phyloP scores from a whole-genome alignment of 2,888 invertebrate genomes.

The Xanthia icteritia region DNA sequence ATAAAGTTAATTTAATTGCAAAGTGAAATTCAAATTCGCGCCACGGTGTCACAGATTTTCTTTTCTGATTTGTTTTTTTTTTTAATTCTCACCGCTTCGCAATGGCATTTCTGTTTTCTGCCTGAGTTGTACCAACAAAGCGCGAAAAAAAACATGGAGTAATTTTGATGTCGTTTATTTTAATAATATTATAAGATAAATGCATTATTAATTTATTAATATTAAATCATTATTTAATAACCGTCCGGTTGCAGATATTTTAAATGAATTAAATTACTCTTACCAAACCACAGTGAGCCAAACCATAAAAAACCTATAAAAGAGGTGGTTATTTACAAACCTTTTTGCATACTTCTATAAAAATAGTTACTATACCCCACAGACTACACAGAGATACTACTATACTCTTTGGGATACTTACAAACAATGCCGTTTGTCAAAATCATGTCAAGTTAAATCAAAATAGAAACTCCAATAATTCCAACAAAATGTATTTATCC shows the following conservation, averaged over 20 bases:
- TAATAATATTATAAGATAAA: neutral
- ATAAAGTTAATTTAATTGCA: neutral
- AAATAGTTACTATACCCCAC: too few relatives aligned
- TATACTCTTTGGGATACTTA: too few relatives aligned
- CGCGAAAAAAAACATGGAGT: too few relatives aligned
- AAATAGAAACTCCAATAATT: constrained; percentile 43
- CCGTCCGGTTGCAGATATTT: neutral
- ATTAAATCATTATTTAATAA: too few relatives aligned
- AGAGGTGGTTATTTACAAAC: neutral
- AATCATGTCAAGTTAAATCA: constrained; percentile 53
- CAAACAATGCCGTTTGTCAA: constrained; percentile 44
- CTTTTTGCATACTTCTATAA: too few relatives aligned
- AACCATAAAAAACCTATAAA: neutral
- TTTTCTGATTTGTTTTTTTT: neutral
- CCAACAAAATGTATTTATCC: constrained; percentile 56
- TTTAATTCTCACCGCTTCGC: rapidly evolving
- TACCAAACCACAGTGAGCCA: neutral
- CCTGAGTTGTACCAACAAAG: neutral
- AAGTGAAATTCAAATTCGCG: constrained; percentile 51
- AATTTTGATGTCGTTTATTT: neutral
- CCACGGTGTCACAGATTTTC: constrained; percentile 38
- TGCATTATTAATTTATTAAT: too few relatives aligned
- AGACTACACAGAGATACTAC: too few relatives aligned
- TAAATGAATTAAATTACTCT: too few relatives aligned
- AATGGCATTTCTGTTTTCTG: constrained; percentile 1